phyloP scores from a whole-genome alignment of 2,113 vertebrate genomes.

The Monarcha castaneiventris region DNA sequence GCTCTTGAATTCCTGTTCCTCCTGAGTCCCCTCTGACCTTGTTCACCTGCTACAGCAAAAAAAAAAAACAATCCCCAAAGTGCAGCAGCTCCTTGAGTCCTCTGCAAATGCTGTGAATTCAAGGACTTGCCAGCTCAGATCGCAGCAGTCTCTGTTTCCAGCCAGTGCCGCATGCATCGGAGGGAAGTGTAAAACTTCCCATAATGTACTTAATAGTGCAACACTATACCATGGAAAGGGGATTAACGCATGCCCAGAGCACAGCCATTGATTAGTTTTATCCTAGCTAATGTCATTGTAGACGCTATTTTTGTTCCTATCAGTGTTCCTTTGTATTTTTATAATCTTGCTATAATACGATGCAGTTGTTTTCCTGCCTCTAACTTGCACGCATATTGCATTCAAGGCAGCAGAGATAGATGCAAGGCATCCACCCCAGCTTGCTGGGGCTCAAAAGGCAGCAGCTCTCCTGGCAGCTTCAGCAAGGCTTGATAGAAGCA shows the following conservation, averaged over 20 bases:
- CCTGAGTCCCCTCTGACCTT: not conserved
- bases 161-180: not conserved
- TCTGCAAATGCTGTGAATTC: slow-evolving; percentile 6
- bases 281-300: slow-evolving; percentile 48
- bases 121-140: slow-evolving; percentile 50
- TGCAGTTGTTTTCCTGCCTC: not conserved
- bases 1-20: not conserved
- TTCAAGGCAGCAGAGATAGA: not conserved
- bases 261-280: slow-evolving; percentile 57
- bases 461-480: not conserved
- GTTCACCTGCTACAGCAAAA: slow-evolving; percentile 16
- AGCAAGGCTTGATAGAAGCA: not conserved
- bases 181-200: slow-evolving; percentile 35
- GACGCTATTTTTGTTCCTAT: slow-evolving; percentile 46
- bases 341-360: slow-evolving; percentile 11
- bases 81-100: slow-evolving; percentile 22
- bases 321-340: slow-evolving; percentile 31
- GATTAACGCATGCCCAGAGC: slow-evolving; percentile 29
- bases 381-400: not conserved
- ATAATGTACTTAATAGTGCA: slow-evolving; percentile 52
- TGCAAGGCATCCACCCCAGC: not conserved
- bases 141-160: not conserved
- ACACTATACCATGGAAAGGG: slow-evolving; percentile 15
- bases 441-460: not conserved
- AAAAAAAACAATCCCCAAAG: not conserved